phyloP scores from a whole-genome alignment of 1,140 invertebrate genomes.

The Streblospio benedicti region DNA sequence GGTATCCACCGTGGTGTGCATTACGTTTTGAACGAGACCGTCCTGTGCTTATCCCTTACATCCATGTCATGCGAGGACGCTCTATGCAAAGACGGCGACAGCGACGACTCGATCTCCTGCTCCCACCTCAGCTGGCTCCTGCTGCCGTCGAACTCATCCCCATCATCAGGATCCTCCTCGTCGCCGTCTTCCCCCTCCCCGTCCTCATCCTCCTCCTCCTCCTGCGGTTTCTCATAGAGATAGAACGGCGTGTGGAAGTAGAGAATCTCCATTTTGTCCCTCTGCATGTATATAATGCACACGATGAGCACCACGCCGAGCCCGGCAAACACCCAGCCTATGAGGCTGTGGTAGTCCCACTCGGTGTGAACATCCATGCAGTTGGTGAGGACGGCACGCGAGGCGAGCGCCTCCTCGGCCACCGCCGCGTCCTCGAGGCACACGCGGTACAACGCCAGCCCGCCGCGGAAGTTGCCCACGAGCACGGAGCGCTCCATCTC shows the following conservation, averaged over 20 bases:
- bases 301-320: background rate
- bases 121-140: too few species aligned
- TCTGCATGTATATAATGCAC: slow-evolving; percentile 8
- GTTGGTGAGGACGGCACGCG: background rate
- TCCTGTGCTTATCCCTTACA: too few species aligned
- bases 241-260: slow-evolving; percentile 7
- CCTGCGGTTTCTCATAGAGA: background rate
- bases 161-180: too few species aligned
- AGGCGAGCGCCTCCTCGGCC: too few species aligned
- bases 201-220: slow-evolving; percentile 4
- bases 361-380: background rate
- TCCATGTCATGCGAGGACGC: too few species aligned
- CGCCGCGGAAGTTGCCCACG: background rate
- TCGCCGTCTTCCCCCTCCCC: too few species aligned
- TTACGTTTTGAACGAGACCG: too few species aligned
- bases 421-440: slow-evolving; percentile 10
- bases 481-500: background rate
- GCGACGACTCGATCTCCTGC: too few species aligned
- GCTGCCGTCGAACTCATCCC: too few species aligned
- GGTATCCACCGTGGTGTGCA: too few species aligned
- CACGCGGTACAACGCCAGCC: background rate
- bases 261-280: slow-evolving; percentile 11
- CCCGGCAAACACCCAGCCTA: background rate
- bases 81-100: too few species aligned
- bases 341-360: slow-evolving; percentile 7